Percentiles rank a stretch among this genome's conserved stretches.
Evolutionary conservation across 2,888 invertebrate species (phyloP).

Genomic region (Coleophora deauratella): DNA sequence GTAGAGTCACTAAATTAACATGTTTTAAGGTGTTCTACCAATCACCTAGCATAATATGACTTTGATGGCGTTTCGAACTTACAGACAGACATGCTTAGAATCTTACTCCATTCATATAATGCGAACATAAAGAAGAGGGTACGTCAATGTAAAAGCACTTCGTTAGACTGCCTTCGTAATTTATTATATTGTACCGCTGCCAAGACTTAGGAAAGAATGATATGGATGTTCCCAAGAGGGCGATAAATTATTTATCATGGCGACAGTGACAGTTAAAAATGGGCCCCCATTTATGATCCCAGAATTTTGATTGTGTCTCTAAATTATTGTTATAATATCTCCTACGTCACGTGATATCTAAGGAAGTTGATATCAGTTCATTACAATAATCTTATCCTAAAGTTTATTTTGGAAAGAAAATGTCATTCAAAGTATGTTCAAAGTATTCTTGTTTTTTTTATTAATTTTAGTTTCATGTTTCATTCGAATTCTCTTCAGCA

Average conservation of each 20-base stretch:
- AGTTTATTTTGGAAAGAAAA: too few species aligned
- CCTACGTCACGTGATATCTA: not conserved
- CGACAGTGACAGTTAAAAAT: constrained; percentile 4
- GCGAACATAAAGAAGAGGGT: constrained; percentile 20
- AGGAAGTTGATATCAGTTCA: too few species aligned
- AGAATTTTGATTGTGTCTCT: not conserved
- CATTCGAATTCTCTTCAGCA: too few species aligned
- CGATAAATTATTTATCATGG: constrained; percentile 3
- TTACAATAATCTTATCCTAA: too few species aligned
- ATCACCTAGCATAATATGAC: too few species aligned
- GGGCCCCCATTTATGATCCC: not conserved
- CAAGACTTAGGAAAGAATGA: constrained; percentile 30
- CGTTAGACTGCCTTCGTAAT: constrained; percentile 38
- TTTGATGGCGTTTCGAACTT: too few species aligned
- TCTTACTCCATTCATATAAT: constrained; percentile 6
- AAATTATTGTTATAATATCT: not conserved
- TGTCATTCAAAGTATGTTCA: too few species aligned
- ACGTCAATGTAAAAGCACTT: constrained; percentile 35
- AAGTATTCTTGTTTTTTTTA: too few species aligned
- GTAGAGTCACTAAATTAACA: too few species aligned
- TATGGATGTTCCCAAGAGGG: constrained; percentile 14
- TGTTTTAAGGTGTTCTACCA: too few species aligned
- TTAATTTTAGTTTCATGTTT: too few species aligned
- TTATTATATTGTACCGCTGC: constrained; percentile 43
- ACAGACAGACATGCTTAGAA: too few species aligned